These are phyloP conservation scores for Pyrgus malvae DNA, from an alignment of 2,888 invertebrate genomes.

Conservation along the genomic window DNA sequence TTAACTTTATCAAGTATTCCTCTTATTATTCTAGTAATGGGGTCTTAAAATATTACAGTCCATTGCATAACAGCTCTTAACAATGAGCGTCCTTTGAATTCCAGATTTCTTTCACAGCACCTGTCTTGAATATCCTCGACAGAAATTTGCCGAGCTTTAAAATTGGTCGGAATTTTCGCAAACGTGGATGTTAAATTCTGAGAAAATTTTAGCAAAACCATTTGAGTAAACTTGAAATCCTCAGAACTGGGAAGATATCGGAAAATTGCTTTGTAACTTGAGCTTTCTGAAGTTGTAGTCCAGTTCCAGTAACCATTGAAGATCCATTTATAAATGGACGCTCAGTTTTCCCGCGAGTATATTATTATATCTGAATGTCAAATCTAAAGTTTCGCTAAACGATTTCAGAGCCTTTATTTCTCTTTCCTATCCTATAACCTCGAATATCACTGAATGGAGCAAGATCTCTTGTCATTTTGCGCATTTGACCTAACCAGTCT, in stretches of 20 bases:
- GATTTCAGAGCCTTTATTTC: conserved; percentile 16
- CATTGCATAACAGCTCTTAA: conserved; percentile 19
- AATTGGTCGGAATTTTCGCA: conserved; percentile 1
- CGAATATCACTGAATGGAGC: conserved; percentile 74
- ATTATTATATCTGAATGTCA: background rate
- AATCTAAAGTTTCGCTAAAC: background rate
- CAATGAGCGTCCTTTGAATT: conserved; percentile 25
- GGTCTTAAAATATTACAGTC: conserved; percentile 28
- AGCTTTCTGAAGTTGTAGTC: too few species aligned
- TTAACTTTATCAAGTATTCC: conserved; percentile 40
- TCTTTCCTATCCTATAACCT: conserved; percentile 17
- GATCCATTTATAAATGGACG: background rate
- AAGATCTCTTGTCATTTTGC: conserved; percentile 72
- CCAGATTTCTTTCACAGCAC: conserved; percentile 36
- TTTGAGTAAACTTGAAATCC: background rate
- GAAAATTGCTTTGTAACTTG: too few species aligned
- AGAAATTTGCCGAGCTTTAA: conserved; percentile 7
- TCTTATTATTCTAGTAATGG: conserved; percentile 36
- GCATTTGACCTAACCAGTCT: conserved; percentile 69
- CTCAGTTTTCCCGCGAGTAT: background rate
- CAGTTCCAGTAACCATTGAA: too few species aligned
- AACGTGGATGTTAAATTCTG: background rate
- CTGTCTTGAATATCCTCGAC: conserved; percentile 28
- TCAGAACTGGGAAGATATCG: background rate
- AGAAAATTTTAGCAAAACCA: background rate